These are phyloP conservation scores for Eulemur rufifrons DNA, from an alignment of 2,113 vertebrate species.

Conservation along the genomic window DNA sequence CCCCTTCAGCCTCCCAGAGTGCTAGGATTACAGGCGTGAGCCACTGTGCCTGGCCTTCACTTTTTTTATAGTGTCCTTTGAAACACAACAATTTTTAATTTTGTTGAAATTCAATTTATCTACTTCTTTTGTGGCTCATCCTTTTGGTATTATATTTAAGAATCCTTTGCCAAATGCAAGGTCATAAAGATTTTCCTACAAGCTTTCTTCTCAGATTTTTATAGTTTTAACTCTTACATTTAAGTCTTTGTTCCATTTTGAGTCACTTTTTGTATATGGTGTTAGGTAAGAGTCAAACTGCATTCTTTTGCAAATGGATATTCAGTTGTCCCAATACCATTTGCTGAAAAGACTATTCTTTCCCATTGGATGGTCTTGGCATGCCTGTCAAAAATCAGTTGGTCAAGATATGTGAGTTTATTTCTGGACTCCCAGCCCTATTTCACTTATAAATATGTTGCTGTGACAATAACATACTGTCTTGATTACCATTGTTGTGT, in stretches of 20 bases:
- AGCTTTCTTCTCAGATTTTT: neutral
- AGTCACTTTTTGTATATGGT: neutral
- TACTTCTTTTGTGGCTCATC: neutral
- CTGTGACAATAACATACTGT: neutral
- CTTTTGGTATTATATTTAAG: neutral
- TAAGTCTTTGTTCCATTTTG: neutral
- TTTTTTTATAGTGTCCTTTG: neutral
- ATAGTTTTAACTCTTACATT: neutral
- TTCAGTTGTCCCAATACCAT: neutral
- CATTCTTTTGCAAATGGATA: neutral
- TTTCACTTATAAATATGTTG: neutral
- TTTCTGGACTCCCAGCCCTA: neutral
- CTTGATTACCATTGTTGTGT: neutral
- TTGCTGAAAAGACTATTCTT: neutral
- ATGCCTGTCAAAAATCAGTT: neutral
- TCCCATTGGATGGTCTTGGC: neutral
- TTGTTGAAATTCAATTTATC: neutral
- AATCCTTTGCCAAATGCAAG: neutral
- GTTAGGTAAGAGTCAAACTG: neutral
- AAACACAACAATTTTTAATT: neutral
- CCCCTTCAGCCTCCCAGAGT: no score
- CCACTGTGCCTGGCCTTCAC: neutral
- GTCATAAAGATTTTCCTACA: neutral
- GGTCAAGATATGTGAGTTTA: neutral
- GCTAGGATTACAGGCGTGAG: no score